phyloP scores from a whole-genome alignment of 1,140 invertebrate genomes.

The Mylabris phalerata region DNA sequence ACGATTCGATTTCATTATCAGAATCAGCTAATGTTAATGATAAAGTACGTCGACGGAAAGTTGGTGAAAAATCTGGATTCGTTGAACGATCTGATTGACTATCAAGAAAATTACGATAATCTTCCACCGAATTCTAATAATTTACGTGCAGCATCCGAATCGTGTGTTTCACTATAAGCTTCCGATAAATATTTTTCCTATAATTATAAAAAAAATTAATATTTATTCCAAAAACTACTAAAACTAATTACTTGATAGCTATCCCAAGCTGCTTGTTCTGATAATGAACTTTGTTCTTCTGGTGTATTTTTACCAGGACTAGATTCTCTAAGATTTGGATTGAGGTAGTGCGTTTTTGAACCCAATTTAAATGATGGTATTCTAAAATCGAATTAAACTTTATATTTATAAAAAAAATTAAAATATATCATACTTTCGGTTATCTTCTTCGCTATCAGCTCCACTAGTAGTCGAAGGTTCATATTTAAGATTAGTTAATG shows the following conservation, averaged over 20 bases:
- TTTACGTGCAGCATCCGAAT: conserved; percentile 73
- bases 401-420: not conserved
- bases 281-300: conserved; percentile 72
- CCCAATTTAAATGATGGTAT: conserved; percentile 32
- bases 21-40: conserved; percentile 25
- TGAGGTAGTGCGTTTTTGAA: conserved; percentile 26
- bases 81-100: conserved; percentile 76
- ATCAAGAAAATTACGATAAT: conserved; percentile 81
- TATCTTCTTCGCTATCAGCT: conserved; percentile 36
- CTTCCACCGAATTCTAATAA: conserved; percentile 85
- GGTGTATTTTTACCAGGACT: conserved; percentile 34
- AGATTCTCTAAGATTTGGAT: conserved; percentile 29
- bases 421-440: conserved; percentile 20
- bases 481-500: conserved; percentile 34
- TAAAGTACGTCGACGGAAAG: conserved; percentile 33
- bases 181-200: conserved; percentile 89
- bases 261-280: conserved; percentile 75
- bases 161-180: conserved; percentile 82
- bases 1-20: conserved; percentile 35
- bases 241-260: conserved; percentile 59
- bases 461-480: conserved; percentile 43
- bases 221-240: not conserved
- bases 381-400: conserved; percentile 19
- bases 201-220: conserved; percentile 36
- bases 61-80: conserved; percentile 53